A percentile compares a stretch with the other conserved stretches of the same genome.
Conservation (phyloP, 2,888 invertebrate species). For the Polyploca ridens region DNA sequence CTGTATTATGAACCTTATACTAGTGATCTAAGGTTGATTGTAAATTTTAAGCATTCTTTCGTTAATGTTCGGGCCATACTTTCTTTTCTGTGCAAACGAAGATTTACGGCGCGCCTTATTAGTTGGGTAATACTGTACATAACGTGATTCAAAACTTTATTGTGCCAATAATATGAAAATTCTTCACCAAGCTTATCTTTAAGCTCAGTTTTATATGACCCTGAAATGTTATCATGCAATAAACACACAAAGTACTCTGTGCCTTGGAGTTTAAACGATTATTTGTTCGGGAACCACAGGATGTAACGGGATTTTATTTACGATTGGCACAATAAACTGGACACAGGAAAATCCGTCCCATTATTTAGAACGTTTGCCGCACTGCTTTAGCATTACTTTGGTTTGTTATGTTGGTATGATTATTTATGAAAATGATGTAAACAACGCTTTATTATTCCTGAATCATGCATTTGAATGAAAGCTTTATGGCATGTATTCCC, state of each 20-base stretch:
- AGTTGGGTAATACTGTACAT: too few species aligned
- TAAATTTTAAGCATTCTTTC: too few species aligned
- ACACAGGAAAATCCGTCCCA: conserved; percentile 44
- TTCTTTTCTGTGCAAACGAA: too few species aligned
- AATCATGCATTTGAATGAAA: too few species aligned
- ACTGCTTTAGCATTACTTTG: conserved; percentile 29
- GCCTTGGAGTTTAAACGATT: conserved; percentile 42
- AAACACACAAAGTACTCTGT: conserved; percentile 29
- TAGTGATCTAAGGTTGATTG: too few species aligned
- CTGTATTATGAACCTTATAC: too few species aligned
- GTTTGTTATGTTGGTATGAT: too few species aligned
- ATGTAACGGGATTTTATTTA: conserved; percentile 49
- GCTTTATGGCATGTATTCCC: too few species aligned
- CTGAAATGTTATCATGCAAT: conserved; percentile 20
- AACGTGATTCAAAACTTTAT: background rate
- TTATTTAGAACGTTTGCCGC: conserved; percentile 40
- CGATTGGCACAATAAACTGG: conserved; percentile 48
- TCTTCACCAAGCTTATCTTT: background rate
- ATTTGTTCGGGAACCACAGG: conserved; percentile 49
- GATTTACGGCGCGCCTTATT: too few species aligned
- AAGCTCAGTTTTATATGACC: conserved; percentile 15
- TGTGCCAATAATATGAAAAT: background rate
- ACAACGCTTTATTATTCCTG: background rate
- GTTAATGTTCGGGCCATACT: too few species aligned
- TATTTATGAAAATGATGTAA: conserved; percentile 7